A percentile compares a stretch with the other conserved stretches of the same genome.
These are phyloP conservation scores for Zaprionus lachaisei DNA, from an alignment of 1,140 invertebrate species.

Conservation along the genomic window DNA sequence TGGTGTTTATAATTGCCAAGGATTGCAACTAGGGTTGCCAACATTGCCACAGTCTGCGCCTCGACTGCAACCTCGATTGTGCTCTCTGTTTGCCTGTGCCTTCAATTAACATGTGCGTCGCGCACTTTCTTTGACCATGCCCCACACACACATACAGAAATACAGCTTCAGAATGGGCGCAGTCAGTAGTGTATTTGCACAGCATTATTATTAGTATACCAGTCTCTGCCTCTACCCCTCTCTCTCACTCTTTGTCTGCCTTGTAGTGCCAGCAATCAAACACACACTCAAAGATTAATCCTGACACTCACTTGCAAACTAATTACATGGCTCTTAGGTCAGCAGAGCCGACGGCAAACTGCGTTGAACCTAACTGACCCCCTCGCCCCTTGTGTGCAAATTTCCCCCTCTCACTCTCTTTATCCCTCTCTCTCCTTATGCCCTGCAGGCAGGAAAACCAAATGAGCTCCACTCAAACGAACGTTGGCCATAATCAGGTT, in stretches of 20 bases:
- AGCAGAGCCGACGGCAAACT: conserved; percentile 33
- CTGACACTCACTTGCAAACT: conserved; percentile 82
- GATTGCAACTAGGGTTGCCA: conserved; percentile 1
- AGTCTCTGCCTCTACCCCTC: background rate
- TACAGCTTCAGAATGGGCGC: conserved; percentile 33
- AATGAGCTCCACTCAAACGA: conserved; percentile 53
- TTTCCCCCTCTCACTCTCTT: background rate
- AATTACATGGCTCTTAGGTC: conserved; percentile 82
- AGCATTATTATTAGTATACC: conserved; percentile 60
- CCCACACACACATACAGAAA: conserved; percentile 20
- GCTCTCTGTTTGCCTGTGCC: conserved; percentile 60
- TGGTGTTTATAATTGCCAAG: conserved; percentile 40
- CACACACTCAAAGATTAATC: conserved; percentile 83
- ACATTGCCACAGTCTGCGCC: background rate
- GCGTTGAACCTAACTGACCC: background rate
- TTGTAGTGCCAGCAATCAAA: conserved; percentile 79
- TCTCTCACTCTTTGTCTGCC: conserved; percentile 21
- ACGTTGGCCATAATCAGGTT: conserved; percentile 63
- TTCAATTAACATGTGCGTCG: conserved; percentile 76
- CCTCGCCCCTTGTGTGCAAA: conserved; percentile 13
- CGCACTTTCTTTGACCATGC: conserved; percentile 70
- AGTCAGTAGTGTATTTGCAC: conserved; percentile 52
- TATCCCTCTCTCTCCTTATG: background rate
- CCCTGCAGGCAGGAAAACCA: conserved; percentile 39
- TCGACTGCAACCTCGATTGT: background rate